phyloP scores from a whole-genome alignment of 2,888 invertebrate genomes.

The Achlya flavicornis region DNA sequence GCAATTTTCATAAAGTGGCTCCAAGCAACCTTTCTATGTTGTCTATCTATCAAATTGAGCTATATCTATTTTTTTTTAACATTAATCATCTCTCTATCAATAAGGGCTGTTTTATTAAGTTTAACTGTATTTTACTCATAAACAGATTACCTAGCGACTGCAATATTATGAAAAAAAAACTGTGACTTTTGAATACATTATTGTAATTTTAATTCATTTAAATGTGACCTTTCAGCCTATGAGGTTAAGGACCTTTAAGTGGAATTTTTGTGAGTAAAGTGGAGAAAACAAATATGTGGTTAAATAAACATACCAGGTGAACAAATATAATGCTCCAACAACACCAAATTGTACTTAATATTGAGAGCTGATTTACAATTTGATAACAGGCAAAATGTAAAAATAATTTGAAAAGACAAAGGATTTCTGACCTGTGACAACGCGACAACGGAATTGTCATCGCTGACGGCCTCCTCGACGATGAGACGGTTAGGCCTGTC shows the following conservation, averaged over 20 bases:
- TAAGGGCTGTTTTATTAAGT: background rate
- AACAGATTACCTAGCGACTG: too few species aligned
- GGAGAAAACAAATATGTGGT: background rate
- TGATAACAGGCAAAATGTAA: background rate
- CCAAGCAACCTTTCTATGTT: background rate
- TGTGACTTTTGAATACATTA: background rate
- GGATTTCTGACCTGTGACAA: conserved; percentile 91
- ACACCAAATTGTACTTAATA: background rate
- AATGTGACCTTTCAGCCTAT: background rate
- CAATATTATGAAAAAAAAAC: background rate
- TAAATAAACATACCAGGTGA: too few species aligned
- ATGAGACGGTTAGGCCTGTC: conserved; percentile 98
- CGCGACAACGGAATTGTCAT: conserved; percentile 99
- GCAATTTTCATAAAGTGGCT: background rate
- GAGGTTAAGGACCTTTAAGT: background rate
- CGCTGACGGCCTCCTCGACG: conserved; percentile 98
- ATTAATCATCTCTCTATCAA: too few species aligned
- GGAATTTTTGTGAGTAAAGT: background rate
- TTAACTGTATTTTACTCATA: background rate
- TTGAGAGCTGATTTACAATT: background rate
- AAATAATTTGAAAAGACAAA: conserved; percentile 26
- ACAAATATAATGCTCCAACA: too few species aligned
- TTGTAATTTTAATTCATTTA: background rate
- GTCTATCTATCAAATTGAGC: background rate
- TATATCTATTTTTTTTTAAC: too few species aligned